These are phyloP conservation scores for Orbicella faveolata DNA, from an alignment of 64 coral and sea anemone genomes.

Conservation along the genomic window DNA sequence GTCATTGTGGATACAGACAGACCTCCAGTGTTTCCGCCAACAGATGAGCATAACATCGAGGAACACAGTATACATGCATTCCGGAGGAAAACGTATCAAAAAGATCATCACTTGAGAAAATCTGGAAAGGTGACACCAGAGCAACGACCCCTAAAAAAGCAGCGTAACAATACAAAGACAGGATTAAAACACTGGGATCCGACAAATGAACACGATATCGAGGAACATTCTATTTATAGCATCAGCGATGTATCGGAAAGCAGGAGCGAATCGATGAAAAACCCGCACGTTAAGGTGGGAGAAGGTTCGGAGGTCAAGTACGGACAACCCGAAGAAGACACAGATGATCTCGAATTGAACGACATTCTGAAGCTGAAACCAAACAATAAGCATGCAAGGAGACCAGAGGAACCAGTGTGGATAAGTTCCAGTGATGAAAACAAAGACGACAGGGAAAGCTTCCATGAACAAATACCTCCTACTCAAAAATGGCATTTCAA, in stretches of 20 bases:
- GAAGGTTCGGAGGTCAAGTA: background rate
- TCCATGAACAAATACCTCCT: background rate
- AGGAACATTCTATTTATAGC: conserved; percentile 5
- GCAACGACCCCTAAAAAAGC: background rate
- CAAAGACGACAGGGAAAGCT: background rate
- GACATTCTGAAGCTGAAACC: background rate
- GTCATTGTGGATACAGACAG: conserved; percentile 44
- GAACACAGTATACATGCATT: conserved; percentile 32
- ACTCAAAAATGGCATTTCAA: background rate
- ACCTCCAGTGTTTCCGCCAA: conserved; percentile 14
- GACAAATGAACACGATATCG: background rate
- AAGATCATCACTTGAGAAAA: background rate
- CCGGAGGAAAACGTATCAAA: background rate
- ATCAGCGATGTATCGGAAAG: no score
- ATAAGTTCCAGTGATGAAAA: background rate
- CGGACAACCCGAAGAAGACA: conserved; percentile 2
- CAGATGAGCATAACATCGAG: conserved; percentile 29
- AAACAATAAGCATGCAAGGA: background rate
- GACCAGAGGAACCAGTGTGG: background rate
- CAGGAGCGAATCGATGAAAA: background rate
- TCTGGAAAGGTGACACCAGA: background rate
- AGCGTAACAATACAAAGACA: background rate
- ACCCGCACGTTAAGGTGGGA: background rate
- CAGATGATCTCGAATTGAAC: background rate
- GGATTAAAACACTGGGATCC: background rate